These are phyloP conservation scores for Coreius guichenoti DNA, from an alignment of 2,797 vertebrate species.

Conservation along the genomic window DNA sequence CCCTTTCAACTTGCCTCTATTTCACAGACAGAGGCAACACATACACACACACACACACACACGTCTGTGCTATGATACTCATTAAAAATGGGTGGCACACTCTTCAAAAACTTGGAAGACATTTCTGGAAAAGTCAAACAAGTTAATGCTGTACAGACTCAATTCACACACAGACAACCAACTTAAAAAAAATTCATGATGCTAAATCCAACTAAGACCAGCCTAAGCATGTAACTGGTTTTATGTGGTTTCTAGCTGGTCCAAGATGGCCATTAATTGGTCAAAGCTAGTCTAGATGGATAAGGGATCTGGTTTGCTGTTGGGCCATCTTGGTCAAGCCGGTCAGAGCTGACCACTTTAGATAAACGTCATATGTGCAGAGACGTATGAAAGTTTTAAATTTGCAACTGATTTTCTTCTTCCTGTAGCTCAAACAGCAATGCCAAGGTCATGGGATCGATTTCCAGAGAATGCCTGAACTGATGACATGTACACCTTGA, in stretches of 20 bases:
- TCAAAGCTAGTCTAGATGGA: background rate
- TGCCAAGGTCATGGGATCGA: background rate
- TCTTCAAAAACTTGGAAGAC: constrained; percentile 2
- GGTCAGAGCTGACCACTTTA: background rate
- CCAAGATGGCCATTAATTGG: background rate
- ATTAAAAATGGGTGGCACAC: constrained; percentile 16
- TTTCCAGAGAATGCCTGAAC: background rate
- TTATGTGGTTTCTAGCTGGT: background rate
- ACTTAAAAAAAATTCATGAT: background rate
- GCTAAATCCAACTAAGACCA: background rate
- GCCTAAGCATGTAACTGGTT: background rate
- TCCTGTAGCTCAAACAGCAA: background rate
- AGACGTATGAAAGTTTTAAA: background rate
- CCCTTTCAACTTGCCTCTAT: constrained; percentile 13
- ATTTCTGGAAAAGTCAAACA: constrained; percentile 24
- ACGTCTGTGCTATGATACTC: constrained; percentile 26
- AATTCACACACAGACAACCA: background rate
- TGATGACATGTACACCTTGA: background rate
- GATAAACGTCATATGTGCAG: background rate
- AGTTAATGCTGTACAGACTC: background rate
- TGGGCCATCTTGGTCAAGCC: background rate
- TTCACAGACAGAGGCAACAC: background rate
- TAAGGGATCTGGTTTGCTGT: background rate
- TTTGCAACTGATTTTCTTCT: background rate
- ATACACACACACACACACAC: constrained; percentile 2